Evolutionary conservation across 2,797 vertebrate genomes (phyloP).

Genomic region (Pangasius sanitwongsei): DNA sequence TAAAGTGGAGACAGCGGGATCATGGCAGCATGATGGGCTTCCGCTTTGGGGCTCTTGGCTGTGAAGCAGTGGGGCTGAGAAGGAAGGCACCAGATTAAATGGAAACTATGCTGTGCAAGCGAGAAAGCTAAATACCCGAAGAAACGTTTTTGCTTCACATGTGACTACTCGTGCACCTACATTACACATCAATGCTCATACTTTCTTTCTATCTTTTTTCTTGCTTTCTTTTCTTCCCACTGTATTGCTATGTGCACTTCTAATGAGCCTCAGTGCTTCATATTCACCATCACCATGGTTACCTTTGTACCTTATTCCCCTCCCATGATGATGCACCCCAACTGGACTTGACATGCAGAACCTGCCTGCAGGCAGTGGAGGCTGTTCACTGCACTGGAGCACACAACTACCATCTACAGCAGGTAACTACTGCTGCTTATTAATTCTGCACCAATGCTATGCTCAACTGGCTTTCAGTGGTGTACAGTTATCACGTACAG

Average conservation of each 20-base stretch:
- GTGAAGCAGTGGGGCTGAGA: conserved; percentile 47
- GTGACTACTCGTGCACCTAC: conserved; percentile 14
- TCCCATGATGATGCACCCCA: conserved; percentile 45
- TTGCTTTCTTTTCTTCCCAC: background rate
- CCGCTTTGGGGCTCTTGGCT: conserved; percentile 51
- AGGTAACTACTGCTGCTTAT: conserved; percentile 14
- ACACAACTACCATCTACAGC: conserved; percentile 37
- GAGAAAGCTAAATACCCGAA: conserved; percentile 54
- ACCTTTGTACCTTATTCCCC: conserved; percentile 42
- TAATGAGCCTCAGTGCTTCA: conserved; percentile 53
- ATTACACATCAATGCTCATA: background rate
- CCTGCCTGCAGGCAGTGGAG: conserved; percentile 43
- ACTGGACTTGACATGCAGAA: conserved; percentile 53
- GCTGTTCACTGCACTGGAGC: conserved; percentile 35
- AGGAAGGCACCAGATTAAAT: conserved; percentile 62
- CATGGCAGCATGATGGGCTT: conserved; percentile 56
- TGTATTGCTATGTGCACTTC: conserved; percentile 48
- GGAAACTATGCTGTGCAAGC: conserved; percentile 58
- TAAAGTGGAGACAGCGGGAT: conserved; percentile 62
- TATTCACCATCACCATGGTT: conserved; percentile 55
- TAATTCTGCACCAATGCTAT: conserved; percentile 10
- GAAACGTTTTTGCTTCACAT: conserved; percentile 57
- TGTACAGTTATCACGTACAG: conserved; percentile 31
- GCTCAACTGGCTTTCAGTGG: background rate
- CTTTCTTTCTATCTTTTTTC: background rate